phyloP scores from a whole-genome alignment of 2,113 vertebrate species.

The Platysternon megacephalum region DNA sequence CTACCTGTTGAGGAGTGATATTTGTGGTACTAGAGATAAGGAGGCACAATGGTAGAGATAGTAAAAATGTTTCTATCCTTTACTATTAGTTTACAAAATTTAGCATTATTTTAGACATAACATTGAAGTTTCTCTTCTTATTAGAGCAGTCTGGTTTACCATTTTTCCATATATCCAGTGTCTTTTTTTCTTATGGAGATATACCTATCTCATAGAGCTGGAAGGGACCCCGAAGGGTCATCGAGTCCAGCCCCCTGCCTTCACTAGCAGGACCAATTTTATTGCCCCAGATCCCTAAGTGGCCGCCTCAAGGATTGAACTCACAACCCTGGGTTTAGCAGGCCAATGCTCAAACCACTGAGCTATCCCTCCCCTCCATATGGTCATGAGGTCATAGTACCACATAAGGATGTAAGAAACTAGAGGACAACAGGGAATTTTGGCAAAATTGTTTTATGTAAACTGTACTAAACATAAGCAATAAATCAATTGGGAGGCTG shows the following conservation, averaged over 20 bases:
- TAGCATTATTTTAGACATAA: not conserved
- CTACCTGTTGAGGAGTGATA: not conserved
- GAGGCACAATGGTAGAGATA: accelerated
- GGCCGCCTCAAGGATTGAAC: too few species aligned
- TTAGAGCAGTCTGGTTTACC: not conserved
- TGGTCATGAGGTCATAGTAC: not conserved
- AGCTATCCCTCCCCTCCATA: too few species aligned
- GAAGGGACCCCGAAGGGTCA: too few species aligned
- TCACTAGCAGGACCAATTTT: too few species aligned
- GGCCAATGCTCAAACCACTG: too few species aligned
- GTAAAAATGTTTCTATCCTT: not conserved
- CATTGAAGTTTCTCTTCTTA: accelerated
- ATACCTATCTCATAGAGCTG: too few species aligned
- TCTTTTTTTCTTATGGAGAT: too few species aligned
- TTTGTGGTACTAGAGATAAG: not conserved
- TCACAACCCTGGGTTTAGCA: too few species aligned
- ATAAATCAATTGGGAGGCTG: not conserved
- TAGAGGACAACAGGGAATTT: not conserved
- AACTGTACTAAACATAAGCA: not conserved
- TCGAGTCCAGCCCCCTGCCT: too few species aligned
- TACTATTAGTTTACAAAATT: not conserved
- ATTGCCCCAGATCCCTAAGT: too few species aligned
- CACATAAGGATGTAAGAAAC: not conserved
- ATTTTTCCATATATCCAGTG: not conserved
- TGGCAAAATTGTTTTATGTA: not conserved